Conservation (phyloP, 2,888 invertebrate species). For the Andrena chrysosceles region DNA sequence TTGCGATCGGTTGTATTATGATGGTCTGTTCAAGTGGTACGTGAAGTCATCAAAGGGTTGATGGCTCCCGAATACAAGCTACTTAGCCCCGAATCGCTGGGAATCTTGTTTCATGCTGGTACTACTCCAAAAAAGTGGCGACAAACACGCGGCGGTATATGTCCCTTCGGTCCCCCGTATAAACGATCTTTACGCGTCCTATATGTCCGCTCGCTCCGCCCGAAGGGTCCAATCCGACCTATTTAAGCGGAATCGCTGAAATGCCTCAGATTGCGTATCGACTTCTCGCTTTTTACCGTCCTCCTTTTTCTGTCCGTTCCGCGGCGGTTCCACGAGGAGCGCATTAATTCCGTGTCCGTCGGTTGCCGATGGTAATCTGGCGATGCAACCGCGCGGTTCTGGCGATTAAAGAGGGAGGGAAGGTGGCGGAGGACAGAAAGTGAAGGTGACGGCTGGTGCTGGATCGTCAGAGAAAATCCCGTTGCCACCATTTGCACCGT, state of each 20-base stretch:
- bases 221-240: not conserved
- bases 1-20: no score
- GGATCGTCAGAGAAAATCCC: constrained; percentile 30
- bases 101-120: constrained; percentile 2
- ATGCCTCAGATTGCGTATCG: constrained; percentile 7
- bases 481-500: constrained; percentile 20
- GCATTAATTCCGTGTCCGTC: not conserved
- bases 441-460: not conserved
- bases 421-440: no score
- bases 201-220: not conserved
- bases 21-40: no score
- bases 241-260: constrained; percentile 10
- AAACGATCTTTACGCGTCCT: not conserved
- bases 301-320: not conserved
- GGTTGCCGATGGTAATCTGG: not conserved
- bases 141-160: not conserved
- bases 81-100: constrained; percentile 7
- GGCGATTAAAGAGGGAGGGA: constrained; percentile 1
- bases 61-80: no score
- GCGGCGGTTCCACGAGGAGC: not conserved
- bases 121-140: no score
- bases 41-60: no score
- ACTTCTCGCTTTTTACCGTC: constrained; percentile 6
- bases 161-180: not conserved
- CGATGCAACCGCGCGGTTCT: not conserved